phyloP scores from a whole-genome alignment of 2,888 invertebrate species.

The Drosophila lutescens region DNA sequence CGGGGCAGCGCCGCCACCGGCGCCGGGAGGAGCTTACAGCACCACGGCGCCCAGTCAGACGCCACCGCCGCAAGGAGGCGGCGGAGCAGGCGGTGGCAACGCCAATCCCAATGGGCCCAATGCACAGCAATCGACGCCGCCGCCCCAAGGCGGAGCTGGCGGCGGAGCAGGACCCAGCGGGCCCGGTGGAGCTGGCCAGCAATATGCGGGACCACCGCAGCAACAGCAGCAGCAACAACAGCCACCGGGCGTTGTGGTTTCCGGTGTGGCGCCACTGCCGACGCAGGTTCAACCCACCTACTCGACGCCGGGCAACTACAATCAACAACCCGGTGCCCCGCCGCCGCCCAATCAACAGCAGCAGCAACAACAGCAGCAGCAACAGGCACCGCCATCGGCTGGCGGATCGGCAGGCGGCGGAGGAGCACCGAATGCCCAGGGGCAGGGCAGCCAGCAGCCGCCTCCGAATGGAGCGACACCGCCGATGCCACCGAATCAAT shows the following conservation, averaged over 20 bases:
- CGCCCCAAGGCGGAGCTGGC: conserved; percentile 63
- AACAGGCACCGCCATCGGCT: conserved; percentile 49
- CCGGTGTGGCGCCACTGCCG: conserved; percentile 76
- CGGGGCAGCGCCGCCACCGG: conserved; percentile 67
- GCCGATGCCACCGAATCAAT: conserved; percentile 82
- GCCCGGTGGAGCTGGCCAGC: conserved; percentile 46
- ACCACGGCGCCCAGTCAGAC: conserved; percentile 85
- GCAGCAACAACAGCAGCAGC: conserved; percentile 72
- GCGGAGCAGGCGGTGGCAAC: conserved; percentile 68
- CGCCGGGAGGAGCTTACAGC: conserved; percentile 83
- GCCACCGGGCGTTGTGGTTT: conserved; percentile 70
- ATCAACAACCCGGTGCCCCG: conserved; percentile 69
- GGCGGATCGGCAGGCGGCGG: conserved; percentile 23
- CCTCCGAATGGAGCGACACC: conserved; percentile 81
- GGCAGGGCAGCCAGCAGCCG: conserved; percentile 72
- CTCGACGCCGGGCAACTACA: conserved; percentile 78
- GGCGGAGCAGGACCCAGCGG: conserved; percentile 42
- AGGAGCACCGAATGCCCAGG: conserved; percentile 63
- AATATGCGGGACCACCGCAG: conserved; percentile 64
- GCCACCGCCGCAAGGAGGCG: conserved; percentile 71
- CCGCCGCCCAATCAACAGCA: conserved; percentile 80
- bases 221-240: conserved; percentile 64
- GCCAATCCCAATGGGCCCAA: conserved; percentile 78
- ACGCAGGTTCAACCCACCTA: conserved; percentile 82
- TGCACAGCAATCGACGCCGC: conserved; percentile 76